These are phyloP conservation scores for Automeris io DNA, from an alignment of 2,888 invertebrate species.

Conservation along the genomic window DNA sequence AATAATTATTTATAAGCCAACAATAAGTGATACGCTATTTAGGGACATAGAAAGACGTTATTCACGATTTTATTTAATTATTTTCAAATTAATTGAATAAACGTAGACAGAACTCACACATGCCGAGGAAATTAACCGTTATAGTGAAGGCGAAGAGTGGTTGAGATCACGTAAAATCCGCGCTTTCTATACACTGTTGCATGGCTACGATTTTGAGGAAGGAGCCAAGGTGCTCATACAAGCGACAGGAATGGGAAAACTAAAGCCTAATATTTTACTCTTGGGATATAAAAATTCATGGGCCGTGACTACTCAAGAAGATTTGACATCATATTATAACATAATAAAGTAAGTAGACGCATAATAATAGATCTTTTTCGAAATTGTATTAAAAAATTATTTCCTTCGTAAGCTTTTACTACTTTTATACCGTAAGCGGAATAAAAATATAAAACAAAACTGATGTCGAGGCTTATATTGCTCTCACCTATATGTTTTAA, in stretches of 20 bases:
- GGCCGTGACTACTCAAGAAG: constrained; percentile 79
- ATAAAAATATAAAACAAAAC: too few species aligned
- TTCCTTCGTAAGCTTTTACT: too few species aligned
- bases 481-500: too few species aligned
- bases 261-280: constrained; percentile 93
- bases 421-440: too few species aligned
- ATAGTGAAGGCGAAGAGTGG: constrained; percentile 81
- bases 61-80: too few species aligned
- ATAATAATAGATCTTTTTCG: too few species aligned
- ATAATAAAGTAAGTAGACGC: constrained; percentile 88
- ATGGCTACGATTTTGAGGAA: constrained; percentile 81
- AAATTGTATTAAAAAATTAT: too few species aligned
- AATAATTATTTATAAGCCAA: too few species aligned
- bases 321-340: constrained; percentile 92
- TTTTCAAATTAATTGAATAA: too few species aligned
- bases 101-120: constrained; percentile 10
- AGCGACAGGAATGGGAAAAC: constrained; percentile 91
- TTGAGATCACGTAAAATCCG: constrained; percentile 87
- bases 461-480: too few species aligned
- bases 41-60: too few species aligned
- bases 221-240: constrained; percentile 90
- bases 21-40: too few species aligned
- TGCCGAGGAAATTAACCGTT: constrained; percentile 10
- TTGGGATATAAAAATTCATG: constrained; percentile 97
- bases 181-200: constrained; percentile 90